phyloP scores from a whole-genome alignment of 1,140 invertebrate species.

The Oryzaephilus surinamensis region DNA sequence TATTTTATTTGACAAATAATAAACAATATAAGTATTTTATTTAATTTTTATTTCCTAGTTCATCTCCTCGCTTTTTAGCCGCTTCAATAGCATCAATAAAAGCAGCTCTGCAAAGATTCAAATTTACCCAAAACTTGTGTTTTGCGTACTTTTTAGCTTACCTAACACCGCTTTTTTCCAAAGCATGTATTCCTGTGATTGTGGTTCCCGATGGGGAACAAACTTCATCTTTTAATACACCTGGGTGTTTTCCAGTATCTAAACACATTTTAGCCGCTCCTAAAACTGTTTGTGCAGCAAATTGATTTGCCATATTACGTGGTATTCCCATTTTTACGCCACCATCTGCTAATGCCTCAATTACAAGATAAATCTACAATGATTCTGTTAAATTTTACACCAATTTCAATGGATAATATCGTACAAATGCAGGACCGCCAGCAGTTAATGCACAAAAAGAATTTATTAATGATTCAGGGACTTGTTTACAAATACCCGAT shows the following conservation, averaged over 20 bases:
- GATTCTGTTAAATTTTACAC: not conserved
- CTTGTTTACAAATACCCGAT: slow-evolving; percentile 65
- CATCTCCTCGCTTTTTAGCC: no score
- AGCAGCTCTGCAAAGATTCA: no score
- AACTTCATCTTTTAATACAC: slow-evolving; percentile 82
- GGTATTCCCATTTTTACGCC: slow-evolving; percentile 86
- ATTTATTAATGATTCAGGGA: slow-evolving; percentile 74
- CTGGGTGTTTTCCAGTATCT: slow-evolving; percentile 71
- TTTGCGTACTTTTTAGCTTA: no score
- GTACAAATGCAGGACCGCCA: slow-evolving; percentile 82
- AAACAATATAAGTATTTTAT: no score
- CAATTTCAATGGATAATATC: not conserved
- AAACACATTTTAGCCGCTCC: slow-evolving; percentile 90
- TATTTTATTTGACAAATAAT: no score
- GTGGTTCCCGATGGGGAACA: slow-evolving; percentile 89
- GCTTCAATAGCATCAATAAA: no score
- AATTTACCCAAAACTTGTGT: no score
- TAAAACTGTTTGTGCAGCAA: slow-evolving; percentile 74
- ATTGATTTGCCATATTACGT: slow-evolving; percentile 62
- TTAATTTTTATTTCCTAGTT: slow-evolving; percentile 16
- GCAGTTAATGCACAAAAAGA: slow-evolving; percentile 72
- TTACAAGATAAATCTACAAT: slow-evolving; percentile 70
- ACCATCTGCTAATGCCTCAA: slow-evolving; percentile 86
- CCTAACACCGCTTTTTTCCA: slow-evolving; percentile 78
- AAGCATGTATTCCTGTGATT: slow-evolving; percentile 76